Evolutionary conservation across 1,140 invertebrate species (phyloP).

Genomic region (Bombus terrestris): DNA sequence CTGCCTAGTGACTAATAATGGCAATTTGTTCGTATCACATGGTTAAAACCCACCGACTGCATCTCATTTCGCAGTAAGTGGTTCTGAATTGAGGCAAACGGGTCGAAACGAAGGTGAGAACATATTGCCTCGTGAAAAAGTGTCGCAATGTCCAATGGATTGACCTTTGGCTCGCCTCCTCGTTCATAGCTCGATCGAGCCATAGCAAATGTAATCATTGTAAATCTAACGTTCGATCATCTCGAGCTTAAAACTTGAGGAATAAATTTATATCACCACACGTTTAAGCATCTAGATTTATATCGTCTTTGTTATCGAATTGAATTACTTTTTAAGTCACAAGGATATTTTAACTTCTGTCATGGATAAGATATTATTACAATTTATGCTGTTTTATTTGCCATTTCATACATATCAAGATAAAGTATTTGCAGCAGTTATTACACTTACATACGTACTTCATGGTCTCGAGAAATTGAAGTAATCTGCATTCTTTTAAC

Average conservation of each 20-base stretch:
- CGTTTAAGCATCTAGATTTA: neutral
- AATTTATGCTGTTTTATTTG: neutral
- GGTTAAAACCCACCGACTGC: neutral
- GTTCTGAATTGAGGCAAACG: slow-evolving; percentile 7
- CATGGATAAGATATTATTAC: neutral
- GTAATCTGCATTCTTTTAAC: neutral
- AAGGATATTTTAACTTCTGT: neutral
- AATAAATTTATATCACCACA: slow-evolving; percentile 1
- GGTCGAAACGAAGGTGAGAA: slow-evolving; percentile 11
- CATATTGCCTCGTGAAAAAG: slow-evolving; percentile 4
- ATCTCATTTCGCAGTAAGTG: neutral
- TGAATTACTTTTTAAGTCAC: neutral
- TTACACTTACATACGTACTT: neutral
- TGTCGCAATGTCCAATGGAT: slow-evolving; percentile 34
- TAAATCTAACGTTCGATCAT: slow-evolving; percentile 1
- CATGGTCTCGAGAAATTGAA: neutral
- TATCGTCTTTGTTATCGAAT: neutral
- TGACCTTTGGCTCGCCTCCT: slow-evolving; percentile 27
- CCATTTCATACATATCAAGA: neutral
- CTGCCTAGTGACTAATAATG: neutral
- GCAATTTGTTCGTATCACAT: slow-evolving; percentile 5
- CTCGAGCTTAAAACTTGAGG: neutral
- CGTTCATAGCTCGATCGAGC: slow-evolving; percentile 10
- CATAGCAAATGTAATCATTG: slow-evolving; percentile 19
- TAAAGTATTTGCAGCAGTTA: neutral